These are phyloP conservation scores for Danio aesculapii DNA, from an alignment of 2,797 vertebrate genomes.

Conservation along the genomic window DNA sequence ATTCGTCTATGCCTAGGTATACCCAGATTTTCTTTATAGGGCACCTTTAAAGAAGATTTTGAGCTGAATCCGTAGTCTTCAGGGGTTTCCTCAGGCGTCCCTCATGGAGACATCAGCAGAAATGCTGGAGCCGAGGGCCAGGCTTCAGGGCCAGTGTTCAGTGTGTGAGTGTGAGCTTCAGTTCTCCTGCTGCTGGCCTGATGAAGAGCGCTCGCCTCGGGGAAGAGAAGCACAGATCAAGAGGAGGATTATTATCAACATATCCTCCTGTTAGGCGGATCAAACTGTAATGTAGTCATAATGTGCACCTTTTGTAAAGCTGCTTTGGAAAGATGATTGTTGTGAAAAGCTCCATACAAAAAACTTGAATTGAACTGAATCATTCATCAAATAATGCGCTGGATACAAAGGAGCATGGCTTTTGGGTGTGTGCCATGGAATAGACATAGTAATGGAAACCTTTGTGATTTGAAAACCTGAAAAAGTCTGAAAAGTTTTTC, in stretches of 20 bases:
- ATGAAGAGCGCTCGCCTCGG: constrained; percentile 4
- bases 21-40: too few relatives aligned
- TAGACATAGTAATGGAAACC: too few relatives aligned
- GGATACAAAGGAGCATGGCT: not conserved
- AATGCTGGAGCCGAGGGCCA: constrained; percentile 10
- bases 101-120: constrained; percentile 22
- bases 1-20: too few relatives aligned
- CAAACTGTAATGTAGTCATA: too few relatives aligned
- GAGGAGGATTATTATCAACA: not conserved
- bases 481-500: too few relatives aligned
- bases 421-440: not conserved
- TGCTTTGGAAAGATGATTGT: too few relatives aligned
- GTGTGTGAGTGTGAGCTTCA: not conserved
- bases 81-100: constrained; percentile 15
- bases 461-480: not conserved
- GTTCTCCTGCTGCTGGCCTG: not conserved
- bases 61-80: not conserved
- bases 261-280: not conserved
- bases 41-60: too few relatives aligned
- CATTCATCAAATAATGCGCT: not conserved
- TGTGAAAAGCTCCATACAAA: too few relatives aligned
- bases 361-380: too few relatives aligned
- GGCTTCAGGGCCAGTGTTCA: constrained; percentile 16
- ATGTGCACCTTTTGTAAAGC: too few relatives aligned
- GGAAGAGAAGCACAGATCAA: not conserved